Evolutionary conservation across 2,797 vertebrate species (phyloP).

Genomic region (Margarornis squamiger): DNA sequence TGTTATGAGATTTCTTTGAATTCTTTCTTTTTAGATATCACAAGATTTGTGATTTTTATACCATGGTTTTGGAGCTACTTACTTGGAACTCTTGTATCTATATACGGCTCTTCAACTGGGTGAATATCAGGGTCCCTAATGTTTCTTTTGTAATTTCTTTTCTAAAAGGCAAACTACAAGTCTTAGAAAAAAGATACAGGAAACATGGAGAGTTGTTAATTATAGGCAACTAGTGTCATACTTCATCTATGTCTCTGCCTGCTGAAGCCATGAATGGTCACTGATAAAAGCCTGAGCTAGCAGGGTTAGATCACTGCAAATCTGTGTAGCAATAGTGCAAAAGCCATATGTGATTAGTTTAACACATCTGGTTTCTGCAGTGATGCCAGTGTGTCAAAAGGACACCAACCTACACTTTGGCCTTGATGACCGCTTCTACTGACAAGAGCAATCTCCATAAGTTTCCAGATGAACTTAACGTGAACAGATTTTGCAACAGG

Average conservation of each 20-base stretch:
- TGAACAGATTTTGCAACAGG: background rate
- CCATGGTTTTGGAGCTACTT: background rate
- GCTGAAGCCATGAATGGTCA: background rate
- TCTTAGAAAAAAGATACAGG: background rate
- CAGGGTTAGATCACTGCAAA: background rate
- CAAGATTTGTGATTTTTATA: background rate
- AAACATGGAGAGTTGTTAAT: background rate
- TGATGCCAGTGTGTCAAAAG: background rate
- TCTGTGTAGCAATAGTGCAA: background rate
- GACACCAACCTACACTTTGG: background rate
- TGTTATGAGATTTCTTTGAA: background rate
- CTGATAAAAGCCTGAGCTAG: background rate
- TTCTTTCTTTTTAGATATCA: background rate
- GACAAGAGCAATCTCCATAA: background rate
- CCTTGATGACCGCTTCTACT: background rate
- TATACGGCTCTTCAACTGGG: background rate
- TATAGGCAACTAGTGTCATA: background rate
- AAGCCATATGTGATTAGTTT: background rate
- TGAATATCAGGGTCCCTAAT: background rate
- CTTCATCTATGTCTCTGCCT: background rate
- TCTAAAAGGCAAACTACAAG: background rate
- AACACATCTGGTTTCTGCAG: background rate
- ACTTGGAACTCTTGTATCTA: background rate
- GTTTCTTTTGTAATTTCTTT: background rate
- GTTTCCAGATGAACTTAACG: background rate